phyloP scores from a whole-genome alignment of 1,140 invertebrate species.

The Saccostrea echinata region DNA sequence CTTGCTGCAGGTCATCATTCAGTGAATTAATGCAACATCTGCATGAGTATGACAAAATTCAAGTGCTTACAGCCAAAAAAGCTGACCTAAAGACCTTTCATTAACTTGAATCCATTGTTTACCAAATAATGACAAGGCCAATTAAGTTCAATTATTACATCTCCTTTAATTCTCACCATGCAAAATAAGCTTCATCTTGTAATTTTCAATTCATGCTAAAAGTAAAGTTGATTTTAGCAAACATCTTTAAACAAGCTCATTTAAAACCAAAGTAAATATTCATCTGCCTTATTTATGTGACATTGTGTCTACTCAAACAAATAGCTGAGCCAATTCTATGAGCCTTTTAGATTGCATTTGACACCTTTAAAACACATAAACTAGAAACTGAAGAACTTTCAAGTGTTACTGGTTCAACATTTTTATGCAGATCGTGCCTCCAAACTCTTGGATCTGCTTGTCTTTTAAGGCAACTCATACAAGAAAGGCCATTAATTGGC shows the following conservation, averaged over 20 bases:
- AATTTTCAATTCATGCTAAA: conserved; percentile 13
- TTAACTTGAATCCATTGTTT: background rate
- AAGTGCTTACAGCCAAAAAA: too few species aligned
- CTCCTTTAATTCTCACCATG: background rate
- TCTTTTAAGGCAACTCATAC: too few species aligned
- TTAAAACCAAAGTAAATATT: conserved; percentile 19
- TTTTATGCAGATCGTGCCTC: background rate
- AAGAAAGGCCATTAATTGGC: too few species aligned
- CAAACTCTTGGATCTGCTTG: too few species aligned
- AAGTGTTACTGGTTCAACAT: conserved; percentile 5
- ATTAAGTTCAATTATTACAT: background rate
- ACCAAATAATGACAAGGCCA: background rate
- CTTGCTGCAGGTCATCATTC: too few species aligned
- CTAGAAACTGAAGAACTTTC: conserved; percentile 7
- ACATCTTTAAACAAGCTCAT: background rate
- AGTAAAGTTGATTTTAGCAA: conserved; percentile 14
- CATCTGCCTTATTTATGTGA: conserved; percentile 4
- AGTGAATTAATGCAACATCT: too few species aligned
- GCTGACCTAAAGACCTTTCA: too few species aligned
- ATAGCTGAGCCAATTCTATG: conserved; percentile 16
- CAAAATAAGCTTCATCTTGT: background rate
- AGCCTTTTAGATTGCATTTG: conserved; percentile 12
- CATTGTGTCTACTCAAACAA: conserved; percentile 2
- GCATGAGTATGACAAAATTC: too few species aligned
- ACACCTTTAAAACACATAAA: conserved; percentile 37